Conservation (phyloP, 2,113 vertebrate species). For the Paraplagusia blochii region DNA sequence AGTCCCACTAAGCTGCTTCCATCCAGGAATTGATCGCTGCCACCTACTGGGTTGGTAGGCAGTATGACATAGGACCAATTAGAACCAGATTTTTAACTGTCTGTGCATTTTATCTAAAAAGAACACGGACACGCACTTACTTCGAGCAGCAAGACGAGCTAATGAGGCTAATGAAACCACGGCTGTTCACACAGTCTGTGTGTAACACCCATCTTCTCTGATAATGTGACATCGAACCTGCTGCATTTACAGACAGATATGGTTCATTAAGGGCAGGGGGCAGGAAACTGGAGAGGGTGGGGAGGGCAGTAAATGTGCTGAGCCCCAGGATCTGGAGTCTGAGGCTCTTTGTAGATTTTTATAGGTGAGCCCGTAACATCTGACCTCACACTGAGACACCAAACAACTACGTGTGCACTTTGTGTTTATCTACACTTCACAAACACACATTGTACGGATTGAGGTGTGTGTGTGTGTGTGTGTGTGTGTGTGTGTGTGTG, state of each 20-base stretch:
- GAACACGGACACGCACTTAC: too few species aligned
- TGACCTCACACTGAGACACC: slow-evolving; percentile 32
- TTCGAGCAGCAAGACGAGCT: too few species aligned
- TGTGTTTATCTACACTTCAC: background rate
- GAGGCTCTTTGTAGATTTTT: slow-evolving; percentile 69
- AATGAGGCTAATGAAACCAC: too few species aligned
- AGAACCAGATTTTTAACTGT: too few species aligned
- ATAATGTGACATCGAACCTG: slow-evolving; percentile 39
- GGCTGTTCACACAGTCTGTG: too few species aligned
- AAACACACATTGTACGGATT: background rate
- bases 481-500: background rate
- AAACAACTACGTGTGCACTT: slow-evolving; percentile 26
- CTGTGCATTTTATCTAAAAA: too few species aligned
- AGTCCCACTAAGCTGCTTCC: too few species aligned
- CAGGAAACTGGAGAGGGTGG: too few species aligned
- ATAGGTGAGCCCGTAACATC: slow-evolving; percentile 55
- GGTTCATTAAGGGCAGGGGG: slow-evolving; percentile 19
- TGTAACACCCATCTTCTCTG: background rate
- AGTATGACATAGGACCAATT: too few species aligned
- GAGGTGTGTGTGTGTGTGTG: background rate
- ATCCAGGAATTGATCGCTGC: too few species aligned
- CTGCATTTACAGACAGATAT: slow-evolving; percentile 33
- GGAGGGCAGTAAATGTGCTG: slow-evolving; percentile 36
- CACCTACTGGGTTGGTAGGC: too few species aligned
- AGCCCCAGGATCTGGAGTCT: slow-evolving; percentile 33